Percentiles rank a stretch among this genome's conserved stretches.
These are phyloP conservation scores for Sipha maydis DNA, from an alignment of 2,888 invertebrate genomes.

Conservation along the genomic window DNA sequence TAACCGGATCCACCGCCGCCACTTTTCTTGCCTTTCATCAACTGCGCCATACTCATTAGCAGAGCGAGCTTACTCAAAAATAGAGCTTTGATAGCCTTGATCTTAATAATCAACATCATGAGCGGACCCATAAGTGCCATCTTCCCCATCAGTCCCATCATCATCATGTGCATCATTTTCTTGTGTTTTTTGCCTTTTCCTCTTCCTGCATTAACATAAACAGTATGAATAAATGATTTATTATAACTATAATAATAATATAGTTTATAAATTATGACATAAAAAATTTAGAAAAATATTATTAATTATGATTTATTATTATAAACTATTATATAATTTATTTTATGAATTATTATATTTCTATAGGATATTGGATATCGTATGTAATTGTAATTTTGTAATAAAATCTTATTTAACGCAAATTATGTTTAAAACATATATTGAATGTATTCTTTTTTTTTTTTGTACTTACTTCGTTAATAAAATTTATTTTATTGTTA, in stretches of 20 bases:
- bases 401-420: background rate
- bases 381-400: no score
- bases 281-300: no score
- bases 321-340: no score
- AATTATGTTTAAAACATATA: background rate
- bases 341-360: no score
- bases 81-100: constrained; percentile 67
- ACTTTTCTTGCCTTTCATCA: constrained; percentile 65
- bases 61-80: constrained; percentile 65
- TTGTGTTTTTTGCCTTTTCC: constrained; percentile 75
- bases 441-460: background rate
- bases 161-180: constrained; percentile 74
- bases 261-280: no score
- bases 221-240: background rate
- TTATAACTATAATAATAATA: background rate
- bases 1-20: constrained; percentile 64
- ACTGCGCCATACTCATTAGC: constrained; percentile 65
- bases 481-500: background rate
- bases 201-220: constrained; percentile 65
- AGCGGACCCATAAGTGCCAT: constrained; percentile 74
- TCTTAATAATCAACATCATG: constrained; percentile 73
- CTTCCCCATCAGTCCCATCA: constrained; percentile 74
- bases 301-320: no score
- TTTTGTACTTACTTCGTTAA: background rate
- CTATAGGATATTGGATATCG: no score